Evolutionary conservation across 2,113 vertebrate genomes (phyloP).

Genomic region (Zeus faber): DNA sequence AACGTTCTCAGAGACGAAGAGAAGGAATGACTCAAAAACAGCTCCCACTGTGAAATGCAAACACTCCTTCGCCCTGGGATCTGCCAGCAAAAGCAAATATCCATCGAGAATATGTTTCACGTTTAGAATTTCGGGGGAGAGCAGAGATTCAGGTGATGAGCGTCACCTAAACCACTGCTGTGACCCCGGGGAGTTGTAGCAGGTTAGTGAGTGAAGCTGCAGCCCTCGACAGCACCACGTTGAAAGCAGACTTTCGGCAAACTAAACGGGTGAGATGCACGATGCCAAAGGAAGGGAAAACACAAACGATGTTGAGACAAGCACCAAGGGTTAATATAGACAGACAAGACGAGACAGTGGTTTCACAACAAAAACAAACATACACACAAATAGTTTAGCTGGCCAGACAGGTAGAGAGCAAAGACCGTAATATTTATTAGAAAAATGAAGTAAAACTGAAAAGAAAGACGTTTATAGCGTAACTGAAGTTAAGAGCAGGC

Average conservation of each 20-base stretch:
- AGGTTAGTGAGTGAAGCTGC: conserved; percentile 47
- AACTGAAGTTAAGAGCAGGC: conserved; percentile 48
- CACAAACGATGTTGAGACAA: neutral
- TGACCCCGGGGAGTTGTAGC: conserved; percentile 37
- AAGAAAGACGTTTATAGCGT: conserved; percentile 4
- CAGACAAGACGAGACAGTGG: neutral
- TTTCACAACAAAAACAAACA: neutral
- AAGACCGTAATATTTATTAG: conserved; percentile 18
- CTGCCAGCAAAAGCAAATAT: conserved; percentile 43
- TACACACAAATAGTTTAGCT: conserved; percentile 15
- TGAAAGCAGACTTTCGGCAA: conserved; percentile 15
- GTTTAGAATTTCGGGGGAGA: conserved; percentile 18
- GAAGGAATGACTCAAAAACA: too few relatives aligned
- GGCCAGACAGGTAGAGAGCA: neutral
- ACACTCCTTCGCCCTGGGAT: too few relatives aligned
- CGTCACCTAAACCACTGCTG: conserved; percentile 52
- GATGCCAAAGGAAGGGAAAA: neutral
- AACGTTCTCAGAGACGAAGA: too few relatives aligned
- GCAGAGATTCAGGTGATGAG: conserved; percentile 49
- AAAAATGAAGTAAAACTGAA: neutral
- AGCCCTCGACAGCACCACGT: conserved; percentile 30
- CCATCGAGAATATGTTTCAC: conserved; percentile 29
- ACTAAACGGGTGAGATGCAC: neutral
- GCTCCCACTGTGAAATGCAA: too few relatives aligned
- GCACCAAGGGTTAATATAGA: neutral